Evolutionary conservation across 2,113 vertebrate species (phyloP).

Genomic region (Phainopepla nitens): DNA sequence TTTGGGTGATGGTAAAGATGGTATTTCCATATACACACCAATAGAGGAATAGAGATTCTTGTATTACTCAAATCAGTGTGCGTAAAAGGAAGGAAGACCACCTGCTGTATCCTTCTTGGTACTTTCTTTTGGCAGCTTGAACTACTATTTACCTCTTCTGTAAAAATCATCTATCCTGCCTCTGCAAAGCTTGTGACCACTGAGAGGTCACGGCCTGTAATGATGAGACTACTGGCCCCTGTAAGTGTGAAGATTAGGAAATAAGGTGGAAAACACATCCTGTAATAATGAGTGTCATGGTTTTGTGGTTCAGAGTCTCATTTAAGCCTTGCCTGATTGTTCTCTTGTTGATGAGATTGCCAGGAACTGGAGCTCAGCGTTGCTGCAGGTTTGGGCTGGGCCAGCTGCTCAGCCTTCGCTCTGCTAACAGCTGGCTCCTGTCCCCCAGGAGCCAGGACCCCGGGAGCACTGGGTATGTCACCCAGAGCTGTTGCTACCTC

Average conservation of each 20-base stretch:
- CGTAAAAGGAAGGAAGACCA: neutral
- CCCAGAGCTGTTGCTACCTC: constrained; percentile 3
- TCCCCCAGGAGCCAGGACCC: neutral
- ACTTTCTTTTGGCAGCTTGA: neutral
- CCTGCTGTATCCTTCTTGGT: neutral
- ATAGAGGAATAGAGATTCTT: neutral
- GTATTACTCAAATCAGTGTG: neutral
- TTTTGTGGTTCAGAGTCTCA: neutral
- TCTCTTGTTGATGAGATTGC: neutral
- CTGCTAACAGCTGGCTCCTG: neutral
- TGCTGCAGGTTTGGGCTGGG: neutral
- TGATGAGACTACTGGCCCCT: neutral
- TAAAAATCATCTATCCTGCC: neutral
- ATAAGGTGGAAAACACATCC: neutral
- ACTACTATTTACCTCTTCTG: neutral
- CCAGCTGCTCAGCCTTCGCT: neutral
- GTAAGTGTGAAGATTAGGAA: neutral
- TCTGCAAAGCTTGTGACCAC: neutral
- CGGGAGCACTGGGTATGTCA: neutral
- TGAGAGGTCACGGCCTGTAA: neutral
- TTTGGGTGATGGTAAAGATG: neutral
- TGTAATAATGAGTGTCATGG: neutral
- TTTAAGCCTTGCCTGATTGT: neutral
- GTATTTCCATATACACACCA: neutral
- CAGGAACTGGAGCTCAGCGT: neutral